Evolutionary conservation across 2,888 invertebrate species (phyloP).

Genomic region (Anthrax anthrax): DNA sequence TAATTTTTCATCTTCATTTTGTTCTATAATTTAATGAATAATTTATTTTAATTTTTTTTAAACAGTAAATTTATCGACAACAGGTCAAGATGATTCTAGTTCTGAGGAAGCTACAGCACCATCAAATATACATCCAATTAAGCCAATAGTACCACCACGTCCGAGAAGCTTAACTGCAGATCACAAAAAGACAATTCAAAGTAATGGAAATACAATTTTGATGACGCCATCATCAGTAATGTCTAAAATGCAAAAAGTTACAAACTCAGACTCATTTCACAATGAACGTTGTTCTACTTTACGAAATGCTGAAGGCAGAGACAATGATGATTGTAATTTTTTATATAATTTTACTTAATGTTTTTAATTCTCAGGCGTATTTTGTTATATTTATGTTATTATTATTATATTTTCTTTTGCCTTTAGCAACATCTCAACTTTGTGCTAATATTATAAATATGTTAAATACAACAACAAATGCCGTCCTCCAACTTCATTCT

Average conservation of each 20-base stretch:
- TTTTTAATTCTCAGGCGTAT: neutral
- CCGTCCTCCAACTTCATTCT: constrained; percentile 33
- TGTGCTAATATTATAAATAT: constrained; percentile 46
- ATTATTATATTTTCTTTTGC: neutral
- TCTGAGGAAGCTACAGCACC: constrained; percentile 49
- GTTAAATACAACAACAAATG: constrained; percentile 33
- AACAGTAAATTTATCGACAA: constrained; percentile 51
- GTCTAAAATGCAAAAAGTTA: neutral
- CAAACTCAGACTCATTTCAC: too few species aligned
- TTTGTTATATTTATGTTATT: neutral
- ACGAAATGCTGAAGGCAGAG: too few species aligned
- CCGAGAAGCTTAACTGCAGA: constrained; percentile 52
- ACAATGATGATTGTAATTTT: neutral
- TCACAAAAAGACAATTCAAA: constrained; percentile 30
- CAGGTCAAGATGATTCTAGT: constrained; percentile 67
- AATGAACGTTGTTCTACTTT: too few species aligned
- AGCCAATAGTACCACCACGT: constrained; percentile 48
- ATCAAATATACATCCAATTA: constrained; percentile 25
- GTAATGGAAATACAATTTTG: neutral
- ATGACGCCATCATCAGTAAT: neutral
- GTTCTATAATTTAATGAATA: too few species aligned
- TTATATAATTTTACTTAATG: neutral
- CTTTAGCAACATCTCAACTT: constrained; percentile 44
- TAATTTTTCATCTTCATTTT: too few species aligned
- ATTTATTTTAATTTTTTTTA: constrained; percentile 3